Evolutionary conservation across 2,888 invertebrate species (phyloP).

Genomic region (Eubasilissa splendida): DNA sequence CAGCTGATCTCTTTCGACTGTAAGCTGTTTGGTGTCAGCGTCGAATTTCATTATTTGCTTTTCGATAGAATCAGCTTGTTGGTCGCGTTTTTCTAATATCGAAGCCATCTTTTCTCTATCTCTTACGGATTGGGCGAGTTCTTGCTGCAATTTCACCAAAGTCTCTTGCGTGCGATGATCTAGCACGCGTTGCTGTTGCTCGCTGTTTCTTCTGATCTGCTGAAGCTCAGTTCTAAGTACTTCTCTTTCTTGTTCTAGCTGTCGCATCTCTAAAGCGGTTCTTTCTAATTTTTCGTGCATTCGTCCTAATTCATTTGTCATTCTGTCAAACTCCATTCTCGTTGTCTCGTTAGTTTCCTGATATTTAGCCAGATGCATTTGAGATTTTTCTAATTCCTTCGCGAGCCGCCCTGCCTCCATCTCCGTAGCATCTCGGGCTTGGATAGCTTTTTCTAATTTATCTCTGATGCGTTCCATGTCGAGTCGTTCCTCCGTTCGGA

Average conservation of each 20-base stretch:
- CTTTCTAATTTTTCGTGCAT: slow-evolving; percentile 87
- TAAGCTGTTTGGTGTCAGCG: slow-evolving; percentile 87
- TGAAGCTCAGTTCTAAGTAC: slow-evolving; percentile 79
- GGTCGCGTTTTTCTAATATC: slow-evolving; percentile 84
- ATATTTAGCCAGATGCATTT: slow-evolving; percentile 86
- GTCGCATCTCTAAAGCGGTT: slow-evolving; percentile 79
- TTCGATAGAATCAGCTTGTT: slow-evolving; percentile 86
- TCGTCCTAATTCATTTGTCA: slow-evolving; percentile 85
- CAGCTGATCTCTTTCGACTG: slow-evolving; percentile 88
- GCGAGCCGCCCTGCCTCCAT: slow-evolving; percentile 88
- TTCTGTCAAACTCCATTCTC: slow-evolving; percentile 88
- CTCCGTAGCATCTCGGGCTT: slow-evolving; percentile 87
- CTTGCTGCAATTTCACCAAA: slow-evolving; percentile 80
- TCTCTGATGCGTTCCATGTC: slow-evolving; percentile 90
- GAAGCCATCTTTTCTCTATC: slow-evolving; percentile 86
- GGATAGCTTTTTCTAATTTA: slow-evolving; percentile 88
- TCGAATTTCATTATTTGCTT: slow-evolving; percentile 90
- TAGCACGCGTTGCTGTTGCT: slow-evolving; percentile 77
- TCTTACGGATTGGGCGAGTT: slow-evolving; percentile 79
- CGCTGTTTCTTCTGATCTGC: slow-evolving; percentile 76
- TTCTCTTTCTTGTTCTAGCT: slow-evolving; percentile 83
- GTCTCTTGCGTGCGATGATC: slow-evolving; percentile 83
- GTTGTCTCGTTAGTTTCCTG: slow-evolving; percentile 88
- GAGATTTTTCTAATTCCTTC: slow-evolving; percentile 89
- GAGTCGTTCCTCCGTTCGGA: slow-evolving; percentile 78